Evolutionary conservation across 2,888 invertebrate genomes (phyloP).

Genomic region (Syrphus vitripennis): DNA sequence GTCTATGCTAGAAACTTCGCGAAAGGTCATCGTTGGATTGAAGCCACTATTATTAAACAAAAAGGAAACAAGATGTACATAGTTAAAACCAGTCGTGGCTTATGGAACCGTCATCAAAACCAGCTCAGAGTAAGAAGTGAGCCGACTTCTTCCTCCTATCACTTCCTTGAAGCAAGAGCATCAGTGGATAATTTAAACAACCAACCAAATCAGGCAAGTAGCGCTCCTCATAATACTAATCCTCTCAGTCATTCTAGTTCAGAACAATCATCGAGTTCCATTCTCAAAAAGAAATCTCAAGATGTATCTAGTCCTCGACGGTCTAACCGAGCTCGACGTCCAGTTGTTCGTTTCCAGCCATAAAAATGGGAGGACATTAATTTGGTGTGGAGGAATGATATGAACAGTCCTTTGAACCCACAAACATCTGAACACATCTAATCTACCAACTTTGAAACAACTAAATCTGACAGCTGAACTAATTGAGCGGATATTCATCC

Average conservation of each 20-base stretch:
- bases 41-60: not conserved
- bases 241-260: not conserved
- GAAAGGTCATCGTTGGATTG: constrained; percentile 12
- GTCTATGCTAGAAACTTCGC: constrained; percentile 3
- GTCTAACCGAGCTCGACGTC: not conserved
- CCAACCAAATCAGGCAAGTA: not conserved
- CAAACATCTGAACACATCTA: too few relatives aligned
- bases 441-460: too few relatives aligned
- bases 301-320: not conserved
- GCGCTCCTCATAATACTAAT: not conserved
- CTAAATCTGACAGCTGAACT: too few relatives aligned
- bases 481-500: too few relatives aligned
- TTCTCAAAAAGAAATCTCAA: not conserved
- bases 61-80: not conserved
- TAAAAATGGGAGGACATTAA: not conserved
- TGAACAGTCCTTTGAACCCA: not conserved
- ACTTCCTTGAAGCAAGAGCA: not conserved
- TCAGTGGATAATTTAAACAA: not conserved
- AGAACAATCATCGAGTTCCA: not conserved
- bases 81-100: not conserved
- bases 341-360: not conserved
- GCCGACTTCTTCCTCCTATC: not conserved
- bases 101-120: not conserved
- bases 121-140: not conserved
- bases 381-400: not conserved